Evolutionary conservation across 2,888 invertebrate species (phyloP), one percentile per base, ranked within the genome.

Genomic region (Desoria tigrina): DNA sequence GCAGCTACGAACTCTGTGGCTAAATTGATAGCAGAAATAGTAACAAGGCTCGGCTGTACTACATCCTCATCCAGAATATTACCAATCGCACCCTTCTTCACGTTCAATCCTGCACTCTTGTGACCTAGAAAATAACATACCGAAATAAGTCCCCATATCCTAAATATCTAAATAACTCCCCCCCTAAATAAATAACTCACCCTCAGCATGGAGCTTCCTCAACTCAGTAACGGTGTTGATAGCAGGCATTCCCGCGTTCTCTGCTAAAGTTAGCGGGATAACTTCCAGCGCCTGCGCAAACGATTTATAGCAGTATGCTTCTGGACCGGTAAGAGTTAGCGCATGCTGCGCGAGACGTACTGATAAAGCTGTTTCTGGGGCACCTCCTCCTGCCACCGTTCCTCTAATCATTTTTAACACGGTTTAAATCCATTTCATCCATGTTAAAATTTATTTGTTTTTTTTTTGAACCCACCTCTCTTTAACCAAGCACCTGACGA

Each of bases 11-110:
- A 97, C 84, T 99, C 99, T 0, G 98, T 90, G 71, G 99, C 90
- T 77, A 99, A 86, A 62, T 89, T 92, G 75, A 99, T 88, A 56
- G 96, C 94, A 76, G 94, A 94, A 58, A 88, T 88, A 64, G 94
- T 93, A 60, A 99, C 99, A 79, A 98, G 86, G 76, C 99, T 85
- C 53, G 99, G 99, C 82, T 99, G 99, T 66, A 99, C 88, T 65
- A 99, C 98, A 83, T 94, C 91, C 83, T 99, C 98, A 74, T 94
- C 93, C 66, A 94, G 84, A 81, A 99, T 99, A 82, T 98, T 94
- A 1, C 97, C 94, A 77, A 99, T 95, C 74, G 90, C 88, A 61
- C 98, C 98, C 84, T 92, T 92, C 57, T 97, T 87, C 66, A 98
- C 97, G 83, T 98, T 98, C 75, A 99, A 96, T 61, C 98, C 98